These are phyloP conservation scores for Sebastes vulpes DNA, from an alignment of 2,797 vertebrate genomes.

Conservation along the genomic window DNA sequence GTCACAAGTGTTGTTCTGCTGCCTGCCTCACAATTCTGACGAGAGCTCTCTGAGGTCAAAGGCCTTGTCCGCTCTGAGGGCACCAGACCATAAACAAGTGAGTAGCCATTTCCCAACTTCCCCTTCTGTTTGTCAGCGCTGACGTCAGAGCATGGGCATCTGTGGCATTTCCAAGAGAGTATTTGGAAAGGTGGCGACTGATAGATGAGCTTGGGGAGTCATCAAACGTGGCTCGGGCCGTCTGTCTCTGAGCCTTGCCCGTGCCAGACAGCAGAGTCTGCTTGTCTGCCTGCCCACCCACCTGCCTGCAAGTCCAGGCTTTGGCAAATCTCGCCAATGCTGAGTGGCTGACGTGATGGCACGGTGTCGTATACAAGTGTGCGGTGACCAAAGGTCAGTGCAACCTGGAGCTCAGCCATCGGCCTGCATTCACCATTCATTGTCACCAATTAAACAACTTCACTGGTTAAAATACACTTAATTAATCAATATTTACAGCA, in stretches of 20 bases:
- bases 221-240: slow-evolving; percentile 58
- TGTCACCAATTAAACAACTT: not conserved
- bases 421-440: not conserved
- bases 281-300: slow-evolving; percentile 38
- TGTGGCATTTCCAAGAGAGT: slow-evolving; percentile 66
- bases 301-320: slow-evolving; percentile 29
- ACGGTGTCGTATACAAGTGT: slow-evolving; percentile 34
- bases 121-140: slow-evolving; percentile 54
- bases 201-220: slow-evolving; percentile 74
- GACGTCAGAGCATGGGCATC: slow-evolving; percentile 64
- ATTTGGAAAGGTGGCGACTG: slow-evolving; percentile 72
- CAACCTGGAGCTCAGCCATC: slow-evolving; percentile 38
- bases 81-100: slow-evolving; percentile 72
- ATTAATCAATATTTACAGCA: not conserved
- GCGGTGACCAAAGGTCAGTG: slow-evolving; percentile 44
- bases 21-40: slow-evolving; percentile 57
- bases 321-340: slow-evolving; percentile 58
- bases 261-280: slow-evolving; percentile 64
- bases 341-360: slow-evolving; percentile 45
- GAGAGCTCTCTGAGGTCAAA: slow-evolving; percentile 72
- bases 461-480: not conserved
- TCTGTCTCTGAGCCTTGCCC: slow-evolving; percentile 50
- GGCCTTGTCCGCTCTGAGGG: slow-evolving; percentile 63
- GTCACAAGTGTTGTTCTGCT: slow-evolving; percentile 72
- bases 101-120: slow-evolving; percentile 54